Evolutionary conservation across 2,113 vertebrate genomes (phyloP).

Genomic region (Jacana jacana): DNA sequence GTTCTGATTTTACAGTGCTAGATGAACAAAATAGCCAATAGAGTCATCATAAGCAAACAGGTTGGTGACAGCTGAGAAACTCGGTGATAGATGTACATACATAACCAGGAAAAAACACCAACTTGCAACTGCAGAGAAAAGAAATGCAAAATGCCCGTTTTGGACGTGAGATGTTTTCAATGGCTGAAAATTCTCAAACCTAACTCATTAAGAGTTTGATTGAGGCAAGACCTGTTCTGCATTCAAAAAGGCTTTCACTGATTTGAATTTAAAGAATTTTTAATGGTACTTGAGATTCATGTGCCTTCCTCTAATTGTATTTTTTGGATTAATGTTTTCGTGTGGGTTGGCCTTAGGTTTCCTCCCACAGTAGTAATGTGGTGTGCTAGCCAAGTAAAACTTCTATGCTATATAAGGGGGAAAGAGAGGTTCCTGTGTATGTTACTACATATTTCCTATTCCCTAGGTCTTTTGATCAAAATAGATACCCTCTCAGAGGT

Average conservation of each 20-base stretch:
- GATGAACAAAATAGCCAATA: background rate
- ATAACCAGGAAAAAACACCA: background rate
- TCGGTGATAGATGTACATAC: background rate
- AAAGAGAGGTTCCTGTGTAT: background rate
- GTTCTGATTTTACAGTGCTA: background rate
- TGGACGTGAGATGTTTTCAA: background rate
- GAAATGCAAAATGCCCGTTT: background rate
- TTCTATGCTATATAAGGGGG: background rate
- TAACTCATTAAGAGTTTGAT: background rate
- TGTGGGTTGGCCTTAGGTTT: background rate
- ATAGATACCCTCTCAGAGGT: background rate
- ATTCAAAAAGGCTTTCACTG: background rate
- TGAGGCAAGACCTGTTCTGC: background rate
- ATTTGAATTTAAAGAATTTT: background rate
- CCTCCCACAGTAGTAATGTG: background rate
- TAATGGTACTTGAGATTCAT: background rate
- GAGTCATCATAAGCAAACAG: background rate
- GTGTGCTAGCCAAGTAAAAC: conserved; percentile 7
- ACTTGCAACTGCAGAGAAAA: background rate
- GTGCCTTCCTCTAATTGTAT: background rate
- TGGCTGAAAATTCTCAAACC: background rate
- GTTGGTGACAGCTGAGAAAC: background rate
- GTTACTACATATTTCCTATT: background rate
- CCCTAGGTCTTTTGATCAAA: background rate
- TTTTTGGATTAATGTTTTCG: conserved; percentile 15